phyloP scores from a whole-genome alignment of 2,888 invertebrate species.

The Drosophila ustulata region DNA sequence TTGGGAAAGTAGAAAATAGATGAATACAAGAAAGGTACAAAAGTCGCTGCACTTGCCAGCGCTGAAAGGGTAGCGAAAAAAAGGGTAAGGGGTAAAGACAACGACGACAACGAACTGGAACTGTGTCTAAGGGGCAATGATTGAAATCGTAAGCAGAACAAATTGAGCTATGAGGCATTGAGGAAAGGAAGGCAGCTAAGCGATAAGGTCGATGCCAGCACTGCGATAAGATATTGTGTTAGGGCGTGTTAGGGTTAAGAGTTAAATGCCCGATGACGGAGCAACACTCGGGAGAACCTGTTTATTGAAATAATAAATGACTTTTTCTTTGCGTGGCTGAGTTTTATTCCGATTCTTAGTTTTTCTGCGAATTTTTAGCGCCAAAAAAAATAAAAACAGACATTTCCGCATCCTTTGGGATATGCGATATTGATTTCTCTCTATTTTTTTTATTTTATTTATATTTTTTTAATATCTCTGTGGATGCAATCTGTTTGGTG shows the following conservation, averaged over 20 bases:
- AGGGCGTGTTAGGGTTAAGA: slow-evolving; percentile 56
- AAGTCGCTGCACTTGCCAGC: slow-evolving; percentile 57
- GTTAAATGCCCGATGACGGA: slow-evolving; percentile 33
- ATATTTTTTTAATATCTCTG: slow-evolving; percentile 7
- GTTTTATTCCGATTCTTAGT: slow-evolving; percentile 9
- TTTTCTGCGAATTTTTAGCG: slow-evolving; percentile 1
- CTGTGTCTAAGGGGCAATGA: slow-evolving; percentile 29
- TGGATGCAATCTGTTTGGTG: slow-evolving; percentile 50
- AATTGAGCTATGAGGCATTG: slow-evolving; percentile 35
- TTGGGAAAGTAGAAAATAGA: slow-evolving; percentile 11
- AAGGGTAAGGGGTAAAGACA: slow-evolving; percentile 8
- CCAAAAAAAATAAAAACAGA: slow-evolving; percentile 34
- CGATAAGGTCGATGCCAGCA: slow-evolving; percentile 29
- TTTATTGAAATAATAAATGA: slow-evolving; percentile 54
- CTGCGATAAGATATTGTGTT: slow-evolving; percentile 44
- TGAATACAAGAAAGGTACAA: slow-evolving; percentile 28
- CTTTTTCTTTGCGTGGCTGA: slow-evolving; percentile 21
- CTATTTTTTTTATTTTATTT: slow-evolving; percentile 1
- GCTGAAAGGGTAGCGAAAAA: slow-evolving; percentile 37
- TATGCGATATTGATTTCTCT: slow-evolving; percentile 49
- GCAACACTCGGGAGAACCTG: slow-evolving; percentile 9
- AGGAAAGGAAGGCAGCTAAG: slow-evolving; percentile 6
- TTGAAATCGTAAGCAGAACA: slow-evolving; percentile 60
- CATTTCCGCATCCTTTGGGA: slow-evolving; percentile 34
- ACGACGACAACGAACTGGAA: background rate